Evolutionary conservation across 2,113 vertebrate genomes (phyloP), one percentile per base, ranked within the genome.

Genomic region (Coryphaenoides rupestris): DNA sequence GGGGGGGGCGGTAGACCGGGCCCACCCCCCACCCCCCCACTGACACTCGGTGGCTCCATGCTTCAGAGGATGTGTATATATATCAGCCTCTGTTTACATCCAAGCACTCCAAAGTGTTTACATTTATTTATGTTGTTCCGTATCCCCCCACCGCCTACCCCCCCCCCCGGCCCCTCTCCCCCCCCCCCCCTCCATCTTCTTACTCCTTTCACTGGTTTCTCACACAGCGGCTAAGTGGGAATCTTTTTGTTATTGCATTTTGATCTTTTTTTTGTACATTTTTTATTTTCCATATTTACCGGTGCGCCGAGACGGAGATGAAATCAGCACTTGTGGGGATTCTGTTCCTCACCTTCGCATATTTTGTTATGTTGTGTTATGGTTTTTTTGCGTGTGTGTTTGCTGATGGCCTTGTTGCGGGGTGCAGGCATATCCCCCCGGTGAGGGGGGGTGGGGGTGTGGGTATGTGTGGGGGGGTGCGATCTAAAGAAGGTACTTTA

Each of bases 381-480:
- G n/a, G n/a, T n/a, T n/a, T n/a, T n/a, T n/a, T n/a, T n/a, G n/a
- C n/a, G 33, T 28, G 33, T 62, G 26, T 26, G n/a, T 5, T 50
- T 5, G 0, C 19, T 82, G 75, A 86, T 75, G 66, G 65, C 63
- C 53, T 55, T n/a, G 73, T 69, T 10, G 68, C 70, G 76, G 79
- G n/a, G 79, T 63, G 15, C 74, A 65, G 79, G 72, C 81, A 75
- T 74, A 77, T 70, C 81, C 77, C 74, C 17, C 23, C n/a, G n/a
- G n/a, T n/a, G n/a, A n/a, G n/a, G n/a, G n/a, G n/a, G n/a, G n/a
- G n/a, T n/a, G n/a, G n/a, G n/a, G n/a, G n/a, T n/a, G n/a, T n/a
- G n/a, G n/a, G n/a, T n/a, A n/a, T n/a, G n/a, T n/a, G 58, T 67
- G 80, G 75, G 66, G 56, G 4, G 19, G 19, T 5, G 21, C 28